phyloP scores from a whole-genome alignment of 2,113 vertebrate species.

The Egretta garzetta region DNA sequence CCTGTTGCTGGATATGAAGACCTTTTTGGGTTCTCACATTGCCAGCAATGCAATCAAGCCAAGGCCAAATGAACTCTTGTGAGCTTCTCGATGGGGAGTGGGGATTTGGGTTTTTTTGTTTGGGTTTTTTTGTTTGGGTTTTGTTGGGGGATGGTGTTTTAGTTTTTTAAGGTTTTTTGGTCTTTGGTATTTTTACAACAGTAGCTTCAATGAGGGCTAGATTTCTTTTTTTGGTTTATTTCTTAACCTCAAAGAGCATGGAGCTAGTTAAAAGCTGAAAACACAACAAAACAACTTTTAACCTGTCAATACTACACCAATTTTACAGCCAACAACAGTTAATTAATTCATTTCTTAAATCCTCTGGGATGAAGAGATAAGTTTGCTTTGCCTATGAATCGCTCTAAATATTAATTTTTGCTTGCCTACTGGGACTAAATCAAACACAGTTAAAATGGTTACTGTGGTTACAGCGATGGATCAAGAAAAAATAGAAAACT shows the following conservation, averaged over 20 bases:
- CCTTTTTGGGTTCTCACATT: not conserved
- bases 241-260: not conserved
- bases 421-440: constrained; percentile 54
- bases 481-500: not conserved
- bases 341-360: constrained; percentile 46
- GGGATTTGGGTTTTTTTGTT: accelerated
- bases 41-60: not conserved
- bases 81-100: not conserved
- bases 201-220: not conserved
- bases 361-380: constrained; percentile 14
- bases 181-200: not conserved
- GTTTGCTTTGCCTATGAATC: constrained; percentile 31
- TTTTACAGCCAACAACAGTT: constrained; percentile 32
- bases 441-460: constrained; percentile 71
- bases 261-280: not conserved
- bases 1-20: not conserved
- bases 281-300: constrained; percentile 24
- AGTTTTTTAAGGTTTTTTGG: not conserved
- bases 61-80: not conserved
- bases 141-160: not conserved
- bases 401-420: constrained; percentile 62
- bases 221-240: not conserved
- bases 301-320: not conserved
- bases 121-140: not conserved
- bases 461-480: constrained; percentile 69